phyloP scores from a whole-genome alignment of 2,113 vertebrate species.

The Perccottus glenii region DNA sequence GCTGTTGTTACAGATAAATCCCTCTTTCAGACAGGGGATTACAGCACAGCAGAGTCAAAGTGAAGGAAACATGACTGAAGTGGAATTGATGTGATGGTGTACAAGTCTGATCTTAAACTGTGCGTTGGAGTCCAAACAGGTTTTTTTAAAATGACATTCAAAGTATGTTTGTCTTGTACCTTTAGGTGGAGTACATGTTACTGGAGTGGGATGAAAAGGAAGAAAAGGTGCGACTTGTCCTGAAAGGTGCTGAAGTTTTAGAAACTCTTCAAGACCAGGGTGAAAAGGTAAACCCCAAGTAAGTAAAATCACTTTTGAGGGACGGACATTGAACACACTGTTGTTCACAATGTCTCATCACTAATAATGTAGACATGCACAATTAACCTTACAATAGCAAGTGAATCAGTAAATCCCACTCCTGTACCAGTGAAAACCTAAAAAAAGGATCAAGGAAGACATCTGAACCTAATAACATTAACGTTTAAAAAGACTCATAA shows the following conservation, averaged over 20 bases:
- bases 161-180: constrained; percentile 2
- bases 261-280: constrained; percentile 92
- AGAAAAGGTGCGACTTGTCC: constrained; percentile 85
- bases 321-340: too few relatives aligned
- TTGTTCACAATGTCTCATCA: not conserved
- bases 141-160: not conserved
- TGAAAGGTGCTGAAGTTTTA: constrained; percentile 87
- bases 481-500: too few relatives aligned
- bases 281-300: constrained; percentile 95
- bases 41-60: constrained; percentile 50
- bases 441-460: too few relatives aligned
- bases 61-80: constrained; percentile 69
- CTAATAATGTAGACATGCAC: too few relatives aligned
- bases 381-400: too few relatives aligned
- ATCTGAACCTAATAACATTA: too few relatives aligned
- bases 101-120: constrained; percentile 30
- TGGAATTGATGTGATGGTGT: constrained; percentile 62
- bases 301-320: constrained; percentile 69
- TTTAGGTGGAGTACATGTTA: constrained; percentile 97
- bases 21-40: constrained; percentile 65
- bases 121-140: not conserved
- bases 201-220: constrained; percentile 90
- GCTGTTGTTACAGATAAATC: constrained; percentile 79
- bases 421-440: too few relatives aligned
- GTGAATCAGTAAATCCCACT: too few relatives aligned